A percentile compares a stretch with the other conserved stretches of the same genome.
Conservation (phyloP, 1,140 invertebrate genomes). For the Hypothenemus hampei region DNA sequence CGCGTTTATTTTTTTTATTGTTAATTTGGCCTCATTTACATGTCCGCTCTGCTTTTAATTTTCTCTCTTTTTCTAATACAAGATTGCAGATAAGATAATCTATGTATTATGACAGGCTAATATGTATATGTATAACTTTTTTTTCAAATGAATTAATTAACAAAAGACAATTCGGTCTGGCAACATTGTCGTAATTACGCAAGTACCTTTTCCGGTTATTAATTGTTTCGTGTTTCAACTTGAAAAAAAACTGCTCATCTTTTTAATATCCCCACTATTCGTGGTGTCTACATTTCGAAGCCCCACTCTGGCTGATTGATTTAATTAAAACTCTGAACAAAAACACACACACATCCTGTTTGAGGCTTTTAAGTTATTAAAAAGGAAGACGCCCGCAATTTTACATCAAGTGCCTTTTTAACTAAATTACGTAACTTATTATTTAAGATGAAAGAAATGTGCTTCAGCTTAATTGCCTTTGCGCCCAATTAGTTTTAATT, state of each 20-base stretch:
- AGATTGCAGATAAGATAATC: no score
- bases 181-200: no score
- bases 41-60: no score
- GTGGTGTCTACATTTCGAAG: background rate
- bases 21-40: conserved; percentile 16
- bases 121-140: no score
- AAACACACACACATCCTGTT: conserved; percentile 5
- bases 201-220: no score
- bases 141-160: no score
- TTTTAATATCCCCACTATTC: background rate
- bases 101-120: no score
- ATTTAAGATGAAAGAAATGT: background rate
- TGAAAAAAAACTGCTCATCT: background rate
- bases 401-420: conserved; percentile 12
- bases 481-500: no score
- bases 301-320: conserved; percentile 4
- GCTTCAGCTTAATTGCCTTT: background rate
- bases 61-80: no score
- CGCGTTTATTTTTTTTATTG: conserved; percentile 1
- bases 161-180: no score
- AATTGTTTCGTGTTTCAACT: no score
- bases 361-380: conserved; percentile 16
- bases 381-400: conserved; percentile 11
- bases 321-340: conserved; percentile 14
- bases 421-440: conserved; percentile 12